These are phyloP conservation scores for Aeoliscus strigatus DNA, from an alignment of 2,797 vertebrate species.

Conservation along the genomic window DNA sequence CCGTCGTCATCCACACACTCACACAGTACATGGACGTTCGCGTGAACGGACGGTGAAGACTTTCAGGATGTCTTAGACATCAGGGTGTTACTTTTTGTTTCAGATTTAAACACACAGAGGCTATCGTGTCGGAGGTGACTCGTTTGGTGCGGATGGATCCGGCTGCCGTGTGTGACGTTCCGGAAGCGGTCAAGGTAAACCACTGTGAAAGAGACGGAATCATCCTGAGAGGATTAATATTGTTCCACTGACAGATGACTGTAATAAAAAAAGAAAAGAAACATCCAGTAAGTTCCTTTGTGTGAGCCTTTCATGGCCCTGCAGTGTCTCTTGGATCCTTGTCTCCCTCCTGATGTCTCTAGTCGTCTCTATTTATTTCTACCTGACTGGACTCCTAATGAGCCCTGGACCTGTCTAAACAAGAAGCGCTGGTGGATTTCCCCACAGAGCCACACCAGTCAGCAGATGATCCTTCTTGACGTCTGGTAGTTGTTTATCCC, in stretches of 20 bases:
- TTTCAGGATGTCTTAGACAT: not conserved
- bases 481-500: conserved; percentile 39
- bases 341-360: conserved; percentile 13
- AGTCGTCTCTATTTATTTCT: conserved; percentile 37
- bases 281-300: not conserved
- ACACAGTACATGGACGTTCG: too few species aligned
- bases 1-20: too few species aligned
- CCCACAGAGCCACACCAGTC: conserved; percentile 18
- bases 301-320: not conserved
- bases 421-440: conserved; percentile 24
- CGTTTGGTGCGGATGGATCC: conserved; percentile 92
- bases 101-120: conserved; percentile 96
- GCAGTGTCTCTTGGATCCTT: conserved; percentile 3
- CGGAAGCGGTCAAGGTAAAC: conserved; percentile 91
- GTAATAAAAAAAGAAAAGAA: too few species aligned
- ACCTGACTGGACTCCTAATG: conserved; percentile 48
- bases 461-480: conserved; percentile 30
- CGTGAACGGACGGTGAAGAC: not conserved
- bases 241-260: too few species aligned
- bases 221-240: too few species aligned
- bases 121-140: conserved; percentile 91
- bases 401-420: conserved; percentile 27
- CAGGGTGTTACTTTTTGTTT: conserved; percentile 3
- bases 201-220: too few species aligned
- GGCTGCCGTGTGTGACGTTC: conserved; percentile 88